Conservation (phyloP, 2,888 invertebrate species). For the Ormyrus rosae region DNA sequence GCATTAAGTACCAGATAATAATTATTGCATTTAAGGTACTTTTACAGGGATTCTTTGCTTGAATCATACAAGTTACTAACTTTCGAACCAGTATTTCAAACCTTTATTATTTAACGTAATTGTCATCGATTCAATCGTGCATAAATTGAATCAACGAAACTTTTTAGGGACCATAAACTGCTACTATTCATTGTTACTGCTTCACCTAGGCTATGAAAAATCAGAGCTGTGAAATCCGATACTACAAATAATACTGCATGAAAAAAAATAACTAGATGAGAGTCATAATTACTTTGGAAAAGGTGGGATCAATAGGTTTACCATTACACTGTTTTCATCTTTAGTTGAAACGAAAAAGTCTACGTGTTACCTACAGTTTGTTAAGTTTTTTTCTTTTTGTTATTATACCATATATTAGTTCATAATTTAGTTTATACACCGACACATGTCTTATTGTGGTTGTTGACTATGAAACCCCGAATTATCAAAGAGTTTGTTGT, state of each 20-base stretch:
- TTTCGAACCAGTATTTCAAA: conserved; percentile 27
- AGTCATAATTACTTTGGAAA: conserved; percentile 26
- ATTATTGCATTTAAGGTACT: conserved; percentile 27
- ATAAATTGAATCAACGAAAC: neutral
- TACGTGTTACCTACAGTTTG: conserved; percentile 58
- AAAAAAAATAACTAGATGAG: conserved; percentile 26
- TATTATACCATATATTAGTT: conserved; percentile 48
- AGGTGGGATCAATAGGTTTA: conserved; percentile 46
- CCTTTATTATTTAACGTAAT: neutral
- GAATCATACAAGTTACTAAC: too few species aligned
- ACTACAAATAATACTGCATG: conserved; percentile 37
- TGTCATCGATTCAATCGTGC: neutral
- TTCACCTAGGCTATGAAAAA: conserved; percentile 42
- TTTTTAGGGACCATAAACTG: conserved; percentile 24
- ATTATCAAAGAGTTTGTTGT: conserved; percentile 16
- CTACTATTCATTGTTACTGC: conserved; percentile 36
- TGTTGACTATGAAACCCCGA: conserved; percentile 9
- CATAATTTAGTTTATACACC: conserved; percentile 30
- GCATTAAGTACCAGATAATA: conserved; percentile 16
- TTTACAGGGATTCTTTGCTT: conserved; percentile 1
- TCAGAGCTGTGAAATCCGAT: conserved; percentile 53
- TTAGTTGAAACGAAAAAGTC: conserved; percentile 43
- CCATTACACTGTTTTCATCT: conserved; percentile 38
- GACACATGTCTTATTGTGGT: conserved; percentile 30
- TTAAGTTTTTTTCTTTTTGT: conserved; percentile 59